These are phyloP conservation scores for Ceriagrion tenellum DNA, from an alignment of 2,888 invertebrate genomes.

Conservation along the genomic window DNA sequence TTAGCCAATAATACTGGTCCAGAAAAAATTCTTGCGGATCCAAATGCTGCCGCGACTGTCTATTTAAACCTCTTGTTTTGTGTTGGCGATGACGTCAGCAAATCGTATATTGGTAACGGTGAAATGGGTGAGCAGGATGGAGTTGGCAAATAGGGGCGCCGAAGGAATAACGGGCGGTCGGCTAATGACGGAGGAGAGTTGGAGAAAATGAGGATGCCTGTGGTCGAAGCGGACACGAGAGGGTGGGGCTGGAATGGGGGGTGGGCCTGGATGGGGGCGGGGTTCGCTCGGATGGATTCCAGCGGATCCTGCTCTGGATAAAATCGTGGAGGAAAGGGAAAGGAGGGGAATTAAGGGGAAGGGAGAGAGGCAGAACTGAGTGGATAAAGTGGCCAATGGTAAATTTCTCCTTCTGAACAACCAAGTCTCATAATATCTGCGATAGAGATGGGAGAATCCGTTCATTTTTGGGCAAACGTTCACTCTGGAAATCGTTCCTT, in stretches of 20 bases:
- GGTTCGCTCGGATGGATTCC: not conserved
- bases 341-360: not conserved
- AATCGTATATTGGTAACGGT: not conserved
- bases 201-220: not conserved
- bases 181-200: not conserved
- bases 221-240: not conserved
- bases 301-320: not conserved
- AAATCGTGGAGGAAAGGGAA: not conserved
- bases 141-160: not conserved
- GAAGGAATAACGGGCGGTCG: not conserved
- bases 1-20: too few species aligned
- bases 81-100: not conserved
- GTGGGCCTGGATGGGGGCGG: not conserved
- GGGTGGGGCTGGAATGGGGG: not conserved
- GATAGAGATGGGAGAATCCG: too few species aligned
- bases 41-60: too few species aligned
- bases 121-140: not conserved
- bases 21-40: too few species aligned
- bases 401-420: too few species aligned
- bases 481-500: too few species aligned
- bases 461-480: too few species aligned
- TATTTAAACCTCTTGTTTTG: not conserved
- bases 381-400: not conserved
- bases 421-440: too few species aligned
- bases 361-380: not conserved